Conservation (phyloP, 2,888 invertebrate species). For the Mesorhabditis belari region DNA sequence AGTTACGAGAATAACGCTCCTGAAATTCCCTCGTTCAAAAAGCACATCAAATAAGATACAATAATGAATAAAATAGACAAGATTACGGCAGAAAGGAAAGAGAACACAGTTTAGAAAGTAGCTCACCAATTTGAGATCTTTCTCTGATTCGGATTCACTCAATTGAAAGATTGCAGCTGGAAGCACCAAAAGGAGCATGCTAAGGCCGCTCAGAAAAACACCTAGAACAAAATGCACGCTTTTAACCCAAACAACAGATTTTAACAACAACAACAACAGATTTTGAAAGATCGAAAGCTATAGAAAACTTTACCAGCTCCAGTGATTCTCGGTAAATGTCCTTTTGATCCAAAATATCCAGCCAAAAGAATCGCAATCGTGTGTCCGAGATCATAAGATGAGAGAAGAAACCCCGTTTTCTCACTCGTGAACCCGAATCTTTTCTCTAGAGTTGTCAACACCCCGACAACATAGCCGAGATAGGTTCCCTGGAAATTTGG, state of each 20-base stretch:
- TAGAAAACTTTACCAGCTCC: slow-evolving; percentile 23
- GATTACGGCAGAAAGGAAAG: too few relatives aligned
- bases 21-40: slow-evolving; percentile 2
- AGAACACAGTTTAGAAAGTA: background rate
- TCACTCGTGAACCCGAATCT: slow-evolving; percentile 27
- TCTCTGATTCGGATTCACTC: background rate
- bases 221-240: slow-evolving; percentile 10
- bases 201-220: slow-evolving; percentile 29
- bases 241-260: background rate
- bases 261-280: background rate
- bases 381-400: slow-evolving; percentile 42
- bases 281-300: background rate
- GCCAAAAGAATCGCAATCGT: slow-evolving; percentile 37
- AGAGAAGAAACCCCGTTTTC: slow-evolving; percentile 32
- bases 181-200: slow-evolving; percentile 37
- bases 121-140: background rate
- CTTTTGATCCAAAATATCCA: slow-evolving; percentile 38
- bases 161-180: slow-evolving; percentile 29
- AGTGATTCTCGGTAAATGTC: slow-evolving; percentile 38
- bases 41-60: too few relatives aligned
- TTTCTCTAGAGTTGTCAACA: slow-evolving; percentile 34
- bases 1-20: slow-evolving; percentile 20
- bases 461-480: slow-evolving; percentile 36
- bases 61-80: too few relatives aligned
- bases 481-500: slow-evolving; percentile 24